Conservation (phyloP, 92 coral and sea anemone genomes). For the Parazoanthus atlanticus region DNA sequence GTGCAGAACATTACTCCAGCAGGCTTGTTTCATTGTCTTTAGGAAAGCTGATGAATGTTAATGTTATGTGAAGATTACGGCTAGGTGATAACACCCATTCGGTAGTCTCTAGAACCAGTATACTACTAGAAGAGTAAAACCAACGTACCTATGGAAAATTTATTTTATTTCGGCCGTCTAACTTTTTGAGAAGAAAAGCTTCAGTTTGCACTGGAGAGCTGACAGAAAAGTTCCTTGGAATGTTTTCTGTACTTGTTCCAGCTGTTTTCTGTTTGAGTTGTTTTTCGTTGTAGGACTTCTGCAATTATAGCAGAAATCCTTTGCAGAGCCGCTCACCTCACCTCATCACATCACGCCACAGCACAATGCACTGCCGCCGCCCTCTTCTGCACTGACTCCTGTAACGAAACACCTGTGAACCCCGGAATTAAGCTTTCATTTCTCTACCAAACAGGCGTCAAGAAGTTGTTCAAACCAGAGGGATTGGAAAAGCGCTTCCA, state of each 20-base stretch:
- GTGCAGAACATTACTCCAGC: conserved; percentile 5
- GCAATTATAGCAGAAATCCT: background rate
- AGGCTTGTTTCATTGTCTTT: background rate
- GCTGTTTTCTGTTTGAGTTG: background rate
- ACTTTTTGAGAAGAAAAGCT: background rate
- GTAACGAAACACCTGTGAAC: background rate
- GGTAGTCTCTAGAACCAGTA: background rate
- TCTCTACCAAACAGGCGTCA: conserved; percentile 22
- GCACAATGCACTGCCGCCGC: background rate
- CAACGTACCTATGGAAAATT: background rate
- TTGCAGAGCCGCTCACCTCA: background rate
- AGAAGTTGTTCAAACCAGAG: conserved; percentile 53
- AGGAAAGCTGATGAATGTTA: background rate
- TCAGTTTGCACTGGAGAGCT: background rate
- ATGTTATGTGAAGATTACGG: background rate
- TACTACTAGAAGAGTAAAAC: background rate
- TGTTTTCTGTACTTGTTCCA: background rate
- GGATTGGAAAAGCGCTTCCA: conserved; percentile 64
- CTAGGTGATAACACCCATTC: conserved; percentile 3
- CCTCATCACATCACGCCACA: background rate
- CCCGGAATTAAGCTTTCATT: conserved; percentile 7
- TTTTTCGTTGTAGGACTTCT: background rate
- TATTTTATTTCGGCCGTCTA: background rate
- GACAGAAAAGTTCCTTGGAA: background rate
- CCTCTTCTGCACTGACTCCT: background rate